Base-by-base conservation (phyloP, 2,888 invertebrate genomes). In the Ypsolopha scabrella region DNA sequence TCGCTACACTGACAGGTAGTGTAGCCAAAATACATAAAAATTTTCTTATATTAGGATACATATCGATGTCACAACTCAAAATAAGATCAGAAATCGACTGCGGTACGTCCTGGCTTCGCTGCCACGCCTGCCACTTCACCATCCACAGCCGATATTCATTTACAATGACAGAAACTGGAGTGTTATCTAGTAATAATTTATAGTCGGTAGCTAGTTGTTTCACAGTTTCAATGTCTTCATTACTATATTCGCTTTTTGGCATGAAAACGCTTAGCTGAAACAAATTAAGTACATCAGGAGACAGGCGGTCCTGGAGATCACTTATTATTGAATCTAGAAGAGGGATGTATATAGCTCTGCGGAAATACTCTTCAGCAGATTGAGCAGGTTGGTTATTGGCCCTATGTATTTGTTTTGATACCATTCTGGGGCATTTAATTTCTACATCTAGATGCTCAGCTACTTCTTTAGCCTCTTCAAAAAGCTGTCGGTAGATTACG, bases 121-220 rank as follows among this genome's bases (percentile, higher is more conserved):
- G n/a, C n/a, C n/a, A n/a, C n/a, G n/a, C n/a, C n/a, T n/a, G n/a
- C 54, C 54, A 54, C 49, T 54, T 52, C 43, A 38, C 37, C 52
- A 54, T 54, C 54, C 52, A 54, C 35, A 54, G 54, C 44, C 54
- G 49, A 46, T 53, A 53, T 51, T 51, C 53, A 48, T 51, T 53
- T 41, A 51, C n/a, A n/a, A n/a, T 48, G 24, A 53, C 53, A 51
- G 53, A 51, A 51, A 49, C 45, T 13, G 47, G 43, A 48, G 48
- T 48, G 51, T 51, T 48, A 41, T 51, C 48, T 43, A 51, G 48
- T 37, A 53, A 51, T 48, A 49, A 41, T 11, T 50, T 41, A 43
- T 53, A 50, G 46, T 50, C 41, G 50, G 39, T 50, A 48, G 48
- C 50, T 46, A 52, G 41, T 50, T 49, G 44, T 50, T 52, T 52